Evolutionary conservation across 2,113 vertebrate species (phyloP).

Genomic region (Alexandromys fortis): DNA sequence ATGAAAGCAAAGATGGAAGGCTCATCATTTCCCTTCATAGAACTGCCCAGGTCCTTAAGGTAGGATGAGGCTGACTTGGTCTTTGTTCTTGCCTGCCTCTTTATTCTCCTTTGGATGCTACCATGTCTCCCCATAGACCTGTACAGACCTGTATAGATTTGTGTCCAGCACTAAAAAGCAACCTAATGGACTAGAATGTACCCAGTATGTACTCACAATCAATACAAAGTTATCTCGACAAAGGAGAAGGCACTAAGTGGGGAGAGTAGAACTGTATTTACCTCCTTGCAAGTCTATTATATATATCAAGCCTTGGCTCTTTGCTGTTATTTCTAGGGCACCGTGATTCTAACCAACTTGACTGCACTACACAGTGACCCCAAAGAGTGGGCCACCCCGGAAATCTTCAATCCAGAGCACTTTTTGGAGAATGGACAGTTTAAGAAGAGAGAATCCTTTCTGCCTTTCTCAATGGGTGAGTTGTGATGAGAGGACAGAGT

Average conservation of each 20-base stretch:
- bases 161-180: neutral
- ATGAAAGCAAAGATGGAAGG: neutral
- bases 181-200: neutral
- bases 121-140: no score
- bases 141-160: neutral
- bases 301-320: neutral
- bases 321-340: constrained; percentile 70
- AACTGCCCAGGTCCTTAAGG: neutral
- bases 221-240: no score
- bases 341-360: no score
- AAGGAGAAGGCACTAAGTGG: rapidly evolving
- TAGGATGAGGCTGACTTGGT: neutral
- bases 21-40: neutral
- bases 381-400: no score
- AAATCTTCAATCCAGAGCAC: no score
- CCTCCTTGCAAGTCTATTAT: neutral
- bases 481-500: no score
- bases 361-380: no score
- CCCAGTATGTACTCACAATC: neutral
- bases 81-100: neutral
- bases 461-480: no score
- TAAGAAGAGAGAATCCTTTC: no score
- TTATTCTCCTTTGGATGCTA: neutral
- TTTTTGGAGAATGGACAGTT: no score
- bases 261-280: no score